These are phyloP conservation scores for Psittacula echo DNA, from an alignment of 2,797 vertebrate species.

Conservation along the genomic window DNA sequence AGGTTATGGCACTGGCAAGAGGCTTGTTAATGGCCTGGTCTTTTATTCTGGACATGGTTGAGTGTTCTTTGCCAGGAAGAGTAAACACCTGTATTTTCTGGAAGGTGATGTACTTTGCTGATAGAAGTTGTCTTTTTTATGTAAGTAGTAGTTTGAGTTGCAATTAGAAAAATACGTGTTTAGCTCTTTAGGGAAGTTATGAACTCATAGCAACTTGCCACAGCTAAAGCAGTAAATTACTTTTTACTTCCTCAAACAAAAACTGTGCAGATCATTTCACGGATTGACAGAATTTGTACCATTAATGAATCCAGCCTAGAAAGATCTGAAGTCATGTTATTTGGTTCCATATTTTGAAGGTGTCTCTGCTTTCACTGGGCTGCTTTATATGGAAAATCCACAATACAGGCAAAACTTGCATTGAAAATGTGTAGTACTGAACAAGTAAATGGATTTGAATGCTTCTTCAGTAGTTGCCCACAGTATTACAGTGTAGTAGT, in stretches of 20 bases:
- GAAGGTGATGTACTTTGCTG: not conserved
- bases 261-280: not conserved
- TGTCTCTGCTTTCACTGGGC: not conserved
- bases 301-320: not conserved
- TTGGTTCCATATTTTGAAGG: not conserved
- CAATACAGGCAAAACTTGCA: not conserved
- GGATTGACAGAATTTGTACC: not conserved
- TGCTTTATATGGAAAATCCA: not conserved
- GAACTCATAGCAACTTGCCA: not conserved
- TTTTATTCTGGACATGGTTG: not conserved
- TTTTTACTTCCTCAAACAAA: slow-evolving; percentile 14
- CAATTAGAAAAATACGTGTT: not conserved
- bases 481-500: not conserved
- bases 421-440: not conserved
- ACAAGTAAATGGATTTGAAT: not conserved
- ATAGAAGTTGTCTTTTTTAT: not conserved
- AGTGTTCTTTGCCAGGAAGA: not conserved
- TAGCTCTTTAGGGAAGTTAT: not conserved
- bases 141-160: not conserved
- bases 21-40: not conserved
- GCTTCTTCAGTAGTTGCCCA: not conserved
- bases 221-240: not conserved
- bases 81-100: not conserved
- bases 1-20: slow-evolving; percentile 1
- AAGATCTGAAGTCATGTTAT: not conserved